Evolutionary conservation across 2,797 vertebrate genomes (phyloP), one percentile per base, ranked within the genome.

Genomic region (Brotula barbata): DNA sequence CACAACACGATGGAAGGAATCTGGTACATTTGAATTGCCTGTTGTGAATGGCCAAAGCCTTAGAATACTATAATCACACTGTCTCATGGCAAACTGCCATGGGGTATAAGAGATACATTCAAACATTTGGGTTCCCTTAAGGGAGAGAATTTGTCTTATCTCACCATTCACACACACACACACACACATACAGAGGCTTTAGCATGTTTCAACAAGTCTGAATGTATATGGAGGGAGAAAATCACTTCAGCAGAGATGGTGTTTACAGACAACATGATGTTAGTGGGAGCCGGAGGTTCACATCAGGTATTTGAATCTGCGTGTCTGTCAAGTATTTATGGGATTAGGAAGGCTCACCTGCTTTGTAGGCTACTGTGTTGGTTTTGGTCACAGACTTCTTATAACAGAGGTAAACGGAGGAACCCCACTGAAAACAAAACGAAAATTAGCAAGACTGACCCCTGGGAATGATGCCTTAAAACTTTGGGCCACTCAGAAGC

Each of bases 351-450:
- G 36, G 19, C 61, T 80, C 80, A 92, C 90, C 96, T 89, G 96
- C 96, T 96, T 97, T 98, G 78, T 98, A 98, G 44, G 95, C 95
- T 84, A 99, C 85, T 33, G 93, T 93, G 89, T 98, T 99, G 85
- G 93, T 95, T 92, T 98, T 98, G 83, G 95, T 94, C 91, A 99
- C 93, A 42, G 96, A 98, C 84, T 98, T 99, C 89, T 99, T 99
- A 51, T 98, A 99, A 85, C 96, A 99, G 75, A 99, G 89, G 83
- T 94, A 99, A 4, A 97, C 95, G 1, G 95, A 92, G 43, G 96
- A 98, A 46, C 96, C 96, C 96, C 94, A 99, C 96, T 98, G 87
- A 50, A 88, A 88, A 67, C 14, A 33, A 43, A 25, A 25, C 25
- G 6, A 43, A 42, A 31, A 28, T 19, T 19, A 20, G n/a, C n/a